phyloP scores from a whole-genome alignment of 2,797 vertebrate genomes.

The Adrianichthys oophorus region DNA sequence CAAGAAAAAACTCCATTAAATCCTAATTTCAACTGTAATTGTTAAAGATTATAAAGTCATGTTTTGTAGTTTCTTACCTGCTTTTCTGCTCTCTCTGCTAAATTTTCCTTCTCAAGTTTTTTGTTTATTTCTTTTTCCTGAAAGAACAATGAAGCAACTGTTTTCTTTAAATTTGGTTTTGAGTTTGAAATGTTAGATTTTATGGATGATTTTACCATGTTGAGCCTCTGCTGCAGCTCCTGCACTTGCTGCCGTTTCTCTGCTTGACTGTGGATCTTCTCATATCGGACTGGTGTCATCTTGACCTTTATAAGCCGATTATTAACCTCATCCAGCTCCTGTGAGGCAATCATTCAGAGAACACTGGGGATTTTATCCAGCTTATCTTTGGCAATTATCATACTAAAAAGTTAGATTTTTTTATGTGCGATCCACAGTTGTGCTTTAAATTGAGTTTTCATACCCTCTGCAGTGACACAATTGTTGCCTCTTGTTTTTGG shows the following conservation, averaged over 20 bases:
- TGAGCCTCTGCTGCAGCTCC: slow-evolving; percentile 84
- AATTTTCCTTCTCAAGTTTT: slow-evolving; percentile 80
- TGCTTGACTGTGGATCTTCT: slow-evolving; percentile 71
- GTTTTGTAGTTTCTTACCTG: slow-evolving; percentile 68
- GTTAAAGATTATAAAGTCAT: neutral
- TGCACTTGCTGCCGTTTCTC: slow-evolving; percentile 82
- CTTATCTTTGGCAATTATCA: no score
- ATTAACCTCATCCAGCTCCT: slow-evolving; percentile 87
- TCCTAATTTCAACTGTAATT: no score
- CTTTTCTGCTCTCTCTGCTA: slow-evolving; percentile 80
- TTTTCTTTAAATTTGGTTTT: neutral
- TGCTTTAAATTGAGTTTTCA: neutral
- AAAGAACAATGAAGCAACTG: slow-evolving; percentile 13
- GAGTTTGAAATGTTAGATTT: neutral
- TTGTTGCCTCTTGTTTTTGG: slow-evolving; percentile 81
- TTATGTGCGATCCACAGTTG: neutral
- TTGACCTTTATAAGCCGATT: slow-evolving; percentile 85
- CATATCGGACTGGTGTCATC: slow-evolving; percentile 75
- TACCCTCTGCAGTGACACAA: slow-evolving; percentile 86
- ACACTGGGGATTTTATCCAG: neutral
- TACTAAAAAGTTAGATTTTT: no score
- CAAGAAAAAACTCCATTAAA: no score
- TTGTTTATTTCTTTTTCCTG: slow-evolving; percentile 86
- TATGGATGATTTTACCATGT: slow-evolving; percentile 64
- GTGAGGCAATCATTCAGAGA: slow-evolving; percentile 2